Base-by-base conservation (phyloP, 1,140 invertebrate genomes). In the Apis mellifera region DNA sequence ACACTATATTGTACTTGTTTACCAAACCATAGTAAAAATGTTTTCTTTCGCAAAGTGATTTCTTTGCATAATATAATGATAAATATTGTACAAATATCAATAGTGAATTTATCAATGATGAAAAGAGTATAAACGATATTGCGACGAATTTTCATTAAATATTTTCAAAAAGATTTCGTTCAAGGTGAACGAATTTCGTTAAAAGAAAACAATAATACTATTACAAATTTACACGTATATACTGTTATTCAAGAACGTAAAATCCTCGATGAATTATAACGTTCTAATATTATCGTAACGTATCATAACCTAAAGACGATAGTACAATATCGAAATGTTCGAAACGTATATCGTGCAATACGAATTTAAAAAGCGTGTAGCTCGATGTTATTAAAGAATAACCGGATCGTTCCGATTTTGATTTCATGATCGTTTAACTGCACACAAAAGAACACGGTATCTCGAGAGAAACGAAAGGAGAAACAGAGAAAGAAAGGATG, bases 1-100 rank as follows among this genome's bases (percentile, higher is more conserved):
- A 13, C 9, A 69, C 64, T n/a, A 19, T 68, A 55, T 60, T 59
- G 72, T 54, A 82, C 60, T 68, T 69, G 79, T 82, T 68, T 68
- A 76, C 55, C 21, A 60, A 75, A 82, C 23, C 48, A 2, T 11
- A 15, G 23, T n/a, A n/a, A 21, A 59, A 75, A n/a, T 19, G 15
- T 48, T 23, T 52, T 78, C 42, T n/a, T 4, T 12, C 48, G 17
- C 9, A 13, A 19, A 2, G 2, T 12, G 19, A 55, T 60, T 52
- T 26, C 19, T 42, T 21, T 15, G 42, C 17, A 2, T 7, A 50
- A 54, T 55, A 42, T 42, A 42, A 42, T 42, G 32, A 42, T 42
- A 42, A 42, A 42, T 42, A 42, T 42, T 42, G 7, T 21, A 9
- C 12, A 52, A 69, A 17, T 57, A 59, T 42, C 4, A 4, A n/a